Evolutionary conservation across 2,888 invertebrate species (phyloP), one percentile per base, ranked within the genome.

Genomic region (Acanthococcus lagerstroemiae): DNA sequence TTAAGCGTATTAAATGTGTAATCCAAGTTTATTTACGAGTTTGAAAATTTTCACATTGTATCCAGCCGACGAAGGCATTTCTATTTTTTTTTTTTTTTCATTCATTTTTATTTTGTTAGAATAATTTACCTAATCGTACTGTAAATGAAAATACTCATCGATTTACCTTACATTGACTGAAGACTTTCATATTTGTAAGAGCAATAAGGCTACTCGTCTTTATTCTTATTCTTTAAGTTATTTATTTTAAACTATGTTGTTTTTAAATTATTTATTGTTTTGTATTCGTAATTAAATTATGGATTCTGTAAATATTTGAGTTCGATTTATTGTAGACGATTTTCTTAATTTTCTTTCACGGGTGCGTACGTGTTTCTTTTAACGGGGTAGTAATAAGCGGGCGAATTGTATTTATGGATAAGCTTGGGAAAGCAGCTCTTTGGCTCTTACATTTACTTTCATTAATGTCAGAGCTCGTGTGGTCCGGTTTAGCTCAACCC

Each of bases 281-380:
- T 57, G 44, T 57, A 44, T 57, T 57, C 44, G 57, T 57, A 57
- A 57, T 57, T 57, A 57, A 57, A 57, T 57, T 57, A 57, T 57
- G 57, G 24, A 57, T 57, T 50, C 26, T 57, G 57, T 57, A 57
- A 57, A 57, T 57, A 57, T 57, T 30, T 44, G 57, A 57, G 15
- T 57, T 57, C 44, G 30, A 57, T 57, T 57, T 57, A 37, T 30
- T 22, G 44, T 37, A 22, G 6, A 22, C 44, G 57, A 30, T 44
- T 57, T 6, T 45, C n/a, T 67, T n/a, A 12, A 25, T 65, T 25
- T 15, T 37, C n/a, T 9, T 37, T 15, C 37, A 1, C 37, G 37
- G n/a, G 37, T n/a, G n/a, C n/a, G n/a, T n/a, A n/a, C n/a, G n/a
- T n/a, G n/a, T n/a, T n/a, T n/a, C n/a, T n/a, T n/a, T n/a, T n/a